Base-by-base conservation (phyloP, 2,888 invertebrate species). In the Deilephila elpenor region DNA sequence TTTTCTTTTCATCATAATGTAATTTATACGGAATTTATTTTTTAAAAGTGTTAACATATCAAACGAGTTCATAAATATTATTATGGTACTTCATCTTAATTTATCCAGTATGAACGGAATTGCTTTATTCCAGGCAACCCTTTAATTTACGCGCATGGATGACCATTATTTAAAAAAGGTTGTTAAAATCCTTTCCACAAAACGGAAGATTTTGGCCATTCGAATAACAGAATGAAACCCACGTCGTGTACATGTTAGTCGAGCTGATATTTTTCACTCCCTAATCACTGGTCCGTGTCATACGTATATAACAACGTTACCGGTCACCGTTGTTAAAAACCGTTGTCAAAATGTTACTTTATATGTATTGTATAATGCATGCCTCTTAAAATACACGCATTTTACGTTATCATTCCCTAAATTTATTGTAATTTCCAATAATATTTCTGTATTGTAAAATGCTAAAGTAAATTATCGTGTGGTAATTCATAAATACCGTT, bases 131-230 rank as follows among this genome's bases (percentile, higher is more conserved):
- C 11, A 20, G 20, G 25, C 44, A 67, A 14, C n/a, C 44, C 67
- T 67, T 67, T 67, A 67, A 67, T 67, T 51, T 51, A 67, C 44
- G 67, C 67, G 67, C 67, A 67, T 67, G 44, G 25, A 25, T 67
- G 25, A 60, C 5, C 60, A 60, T 60, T 60, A 67, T 67, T 67
- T 67, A 17, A 14, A 29, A 67, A 25, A 51, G 67, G 67, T 67
- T 51, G 60, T 71, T 71, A 17, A 51, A 59, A 29, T 53, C 20
- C n/a, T 59, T 71, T 60, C 60, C 25, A 25, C 34, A 19, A 44
- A 59, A 60, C 25, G 19, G 6, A 19, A 60, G 25, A 67, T 67
- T 64, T 51, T 44, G 44, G 14, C 14, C 37, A 17, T 17, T 7
- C 19, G 34, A 62, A 62, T 20, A 20, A 37, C 37, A 14, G 20